phyloP scores from a whole-genome alignment of 2,888 invertebrate genomes.

The Scaeva pyrastri region DNA sequence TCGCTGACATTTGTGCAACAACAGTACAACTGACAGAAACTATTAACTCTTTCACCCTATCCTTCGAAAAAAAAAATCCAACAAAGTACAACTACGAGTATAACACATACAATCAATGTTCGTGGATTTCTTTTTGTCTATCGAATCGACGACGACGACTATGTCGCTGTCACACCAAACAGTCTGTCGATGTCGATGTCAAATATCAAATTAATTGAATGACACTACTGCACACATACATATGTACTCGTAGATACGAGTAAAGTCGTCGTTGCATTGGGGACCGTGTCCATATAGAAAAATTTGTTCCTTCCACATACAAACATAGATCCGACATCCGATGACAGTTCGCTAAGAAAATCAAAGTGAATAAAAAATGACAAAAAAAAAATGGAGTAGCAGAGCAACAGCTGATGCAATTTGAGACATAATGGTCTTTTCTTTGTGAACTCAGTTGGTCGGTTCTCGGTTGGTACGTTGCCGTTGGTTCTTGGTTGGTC shows the following conservation, averaged over 20 bases:
- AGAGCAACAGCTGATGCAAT: slow-evolving; percentile 54
- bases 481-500: too few relatives aligned
- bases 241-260: too few relatives aligned
- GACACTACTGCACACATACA: slow-evolving; percentile 39
- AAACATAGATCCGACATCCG: neutral
- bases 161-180: neutral
- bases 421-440: slow-evolving; percentile 42
- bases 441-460: neutral
- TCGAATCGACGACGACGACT: neutral
- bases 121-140: slow-evolving; percentile 6
- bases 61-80: slow-evolving; percentile 7
- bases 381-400: neutral
- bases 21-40: slow-evolving; percentile 10
- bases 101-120: slow-evolving; percentile 28
- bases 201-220: slow-evolving; percentile 66
- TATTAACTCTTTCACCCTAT: neutral
- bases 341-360: slow-evolving; percentile 21
- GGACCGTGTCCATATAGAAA: slow-evolving; percentile 37
- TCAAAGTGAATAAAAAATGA: neutral
- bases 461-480: neutral
- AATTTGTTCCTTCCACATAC: slow-evolving; percentile 10
- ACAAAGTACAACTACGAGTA: neutral
- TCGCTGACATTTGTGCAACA: neutral
- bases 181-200: slow-evolving; percentile 39
- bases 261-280: slow-evolving; percentile 28